Percentiles rank a stretch among this genome's conserved stretches.
Conservation (phyloP, 2,113 vertebrate species). For the Megalops atlanticus region DNA sequence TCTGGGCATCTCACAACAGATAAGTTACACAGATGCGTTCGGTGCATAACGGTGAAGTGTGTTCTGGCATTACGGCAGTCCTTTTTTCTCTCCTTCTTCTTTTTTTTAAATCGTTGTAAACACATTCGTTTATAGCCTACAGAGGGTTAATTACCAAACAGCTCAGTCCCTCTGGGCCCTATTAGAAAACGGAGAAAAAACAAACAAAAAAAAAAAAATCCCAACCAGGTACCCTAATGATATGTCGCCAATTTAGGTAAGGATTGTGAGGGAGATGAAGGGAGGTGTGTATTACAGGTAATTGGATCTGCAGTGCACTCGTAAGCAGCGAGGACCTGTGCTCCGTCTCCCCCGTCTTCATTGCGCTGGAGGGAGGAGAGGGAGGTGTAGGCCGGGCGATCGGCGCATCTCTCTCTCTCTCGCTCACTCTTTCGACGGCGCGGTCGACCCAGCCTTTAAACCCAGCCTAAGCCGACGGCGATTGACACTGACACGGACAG, state of each 20-base stretch:
- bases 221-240: conserved; percentile 80
- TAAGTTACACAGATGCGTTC: conserved; percentile 61
- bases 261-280: conserved; percentile 97
- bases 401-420: background rate
- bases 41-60: conserved; percentile 62
- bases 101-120: conserved; percentile 63
- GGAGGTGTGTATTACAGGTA: conserved; percentile 95
- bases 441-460: background rate
- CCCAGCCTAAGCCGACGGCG: conserved; percentile 37
- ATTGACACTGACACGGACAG: conserved; percentile 36
- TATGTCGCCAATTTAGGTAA: conserved; percentile 98
- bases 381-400: too few relatives aligned
- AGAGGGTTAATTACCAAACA: conserved; percentile 91
- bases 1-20: conserved; percentile 58
- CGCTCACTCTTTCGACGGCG: conserved; percentile 18
- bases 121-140: conserved; percentile 82
- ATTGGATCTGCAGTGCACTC: conserved; percentile 84
- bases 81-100: conserved; percentile 40
- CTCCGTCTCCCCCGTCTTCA: conserved; percentile 41
- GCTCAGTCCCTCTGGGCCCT: conserved; percentile 87
- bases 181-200: conserved; percentile 72
- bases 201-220: conserved; percentile 58
- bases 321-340: conserved; percentile 55
- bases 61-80: background rate
- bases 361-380: too few relatives aligned